Percentiles rank a stretch among this genome's conserved stretches.
These are phyloP conservation scores for Hymenochirus boettgeri DNA, from an alignment of 2,113 vertebrate genomes.

Conservation along the genomic window DNA sequence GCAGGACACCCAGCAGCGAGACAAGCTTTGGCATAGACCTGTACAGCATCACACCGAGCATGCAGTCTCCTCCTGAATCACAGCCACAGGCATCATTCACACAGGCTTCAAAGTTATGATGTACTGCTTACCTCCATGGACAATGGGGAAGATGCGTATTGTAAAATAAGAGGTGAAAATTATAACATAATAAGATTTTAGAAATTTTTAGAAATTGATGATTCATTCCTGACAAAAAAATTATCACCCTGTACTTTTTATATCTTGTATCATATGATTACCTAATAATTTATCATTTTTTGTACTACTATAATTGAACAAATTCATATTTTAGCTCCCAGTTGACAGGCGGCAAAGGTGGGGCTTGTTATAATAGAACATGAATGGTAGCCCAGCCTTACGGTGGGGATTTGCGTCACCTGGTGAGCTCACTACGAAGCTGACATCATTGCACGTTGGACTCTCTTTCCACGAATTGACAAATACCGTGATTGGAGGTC, in stretches of 20 bases:
- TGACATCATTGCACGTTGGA: conserved; percentile 61
- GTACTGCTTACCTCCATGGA: conserved; percentile 65
- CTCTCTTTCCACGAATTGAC: conserved; percentile 75
- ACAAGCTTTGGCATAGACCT: conserved; percentile 69
- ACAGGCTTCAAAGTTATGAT: conserved; percentile 67
- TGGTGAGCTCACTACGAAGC: conserved; percentile 52
- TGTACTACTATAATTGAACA: too few relatives aligned
- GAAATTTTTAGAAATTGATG: too few relatives aligned
- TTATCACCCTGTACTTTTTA: too few relatives aligned
- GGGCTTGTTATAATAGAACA: conserved; percentile 63
- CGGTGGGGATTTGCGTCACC: conserved; percentile 65
- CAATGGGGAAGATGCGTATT: too few relatives aligned
- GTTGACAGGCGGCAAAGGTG: conserved; percentile 65
- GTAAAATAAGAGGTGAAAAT: too few relatives aligned
- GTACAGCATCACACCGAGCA: conserved; percentile 65
- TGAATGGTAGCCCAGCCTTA: conserved; percentile 64
- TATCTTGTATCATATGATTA: too few relatives aligned
- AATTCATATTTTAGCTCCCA: too few relatives aligned
- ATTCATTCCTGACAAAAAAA: too few relatives aligned
- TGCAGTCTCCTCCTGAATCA: conserved; percentile 67
- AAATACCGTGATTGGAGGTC: conserved; percentile 64
- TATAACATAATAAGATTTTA: too few relatives aligned
- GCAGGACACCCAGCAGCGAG: conserved; percentile 67
- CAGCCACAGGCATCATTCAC: conserved; percentile 67
- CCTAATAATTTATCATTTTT: too few relatives aligned